Base-by-base conservation (phyloP, 2,113 vertebrate species). In the Sisor rabdophorus region DNA sequence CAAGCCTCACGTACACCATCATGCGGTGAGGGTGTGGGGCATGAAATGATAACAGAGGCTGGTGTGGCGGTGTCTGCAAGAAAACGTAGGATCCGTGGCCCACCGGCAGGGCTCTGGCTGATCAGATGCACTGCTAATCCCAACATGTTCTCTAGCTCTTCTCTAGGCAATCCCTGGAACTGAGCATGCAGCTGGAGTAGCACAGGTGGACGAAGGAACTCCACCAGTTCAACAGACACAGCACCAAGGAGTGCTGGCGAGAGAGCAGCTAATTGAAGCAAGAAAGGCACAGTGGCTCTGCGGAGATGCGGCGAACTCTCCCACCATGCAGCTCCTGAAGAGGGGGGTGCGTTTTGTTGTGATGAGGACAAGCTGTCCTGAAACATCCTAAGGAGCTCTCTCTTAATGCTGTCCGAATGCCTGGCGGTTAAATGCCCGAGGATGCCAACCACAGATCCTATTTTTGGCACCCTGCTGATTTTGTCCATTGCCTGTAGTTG, bases 391-490 rank as follows among this genome's bases (percentile, higher is more conserved):
- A 98, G 89, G 24, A 98, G 89, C 83, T 98, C 96, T 78, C 93
- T 93, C 44, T 93, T 91, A 85, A 98, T 98, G 91, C 94, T 96
- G 71, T 93, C 93, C 0, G 94, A 92, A 44, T 98, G 96, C 0
- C 95, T 93, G 0, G 92, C 93, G 0, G 94, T 95, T 24, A 98
- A 76, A 73, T 98, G 96, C 0, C 96, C 95, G 0, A 98, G 79
- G 40, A 98, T 98, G 1, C 96, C 96, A 4, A 98, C 96, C 56
- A 98, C 96, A 0, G 96, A 98, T 0, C 95, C 94, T 0, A 98
- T 94, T 63, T 98, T 98, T 4, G 96, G 95, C 0, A 94, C 94
- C 0, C 94, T 87, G 72, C 91, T 95, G 17, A 93, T 92, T 64
- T 93, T 92, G 9, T 93, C 92, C 6, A 85, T 87, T 13, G 36